Evolutionary conservation across 2,797 vertebrate species (phyloP).

Genomic region (Sebastes alutus): DNA sequence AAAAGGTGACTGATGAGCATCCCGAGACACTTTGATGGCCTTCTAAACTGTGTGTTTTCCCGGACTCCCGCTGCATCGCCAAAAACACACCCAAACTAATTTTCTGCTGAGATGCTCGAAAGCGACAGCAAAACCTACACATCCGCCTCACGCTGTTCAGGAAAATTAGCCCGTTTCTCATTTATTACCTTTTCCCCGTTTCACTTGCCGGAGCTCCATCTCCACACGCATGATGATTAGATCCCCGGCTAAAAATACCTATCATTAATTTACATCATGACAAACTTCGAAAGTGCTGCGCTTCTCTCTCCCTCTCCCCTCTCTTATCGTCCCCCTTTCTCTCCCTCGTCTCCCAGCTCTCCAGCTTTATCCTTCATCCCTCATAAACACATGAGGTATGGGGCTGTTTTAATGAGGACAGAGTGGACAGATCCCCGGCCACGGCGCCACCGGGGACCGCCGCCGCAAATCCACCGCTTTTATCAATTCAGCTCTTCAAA

Average conservation of each 20-base stretch:
- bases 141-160: conserved; percentile 63
- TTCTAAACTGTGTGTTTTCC: conserved; percentile 36
- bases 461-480: conserved; percentile 31
- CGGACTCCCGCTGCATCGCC: conserved; percentile 30
- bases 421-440: conserved; percentile 61
- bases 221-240: conserved; percentile 63
- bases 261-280: conserved; percentile 71
- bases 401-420: conserved; percentile 67
- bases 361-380: conserved; percentile 15
- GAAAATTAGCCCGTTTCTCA: conserved; percentile 65
- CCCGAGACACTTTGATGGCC: conserved; percentile 3
- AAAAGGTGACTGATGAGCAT: conserved; percentile 35
- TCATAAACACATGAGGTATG: conserved; percentile 41
- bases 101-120: conserved; percentile 58
- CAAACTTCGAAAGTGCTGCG: conserved; percentile 54
- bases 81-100: conserved; percentile 35
- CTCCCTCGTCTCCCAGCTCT: background rate
- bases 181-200: conserved; percentile 53
- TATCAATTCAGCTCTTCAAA: conserved; percentile 58
- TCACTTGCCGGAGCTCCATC: conserved; percentile 35
- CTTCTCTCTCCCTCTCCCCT: background rate
- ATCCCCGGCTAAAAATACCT: conserved; percentile 70
- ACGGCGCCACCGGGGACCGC: conserved; percentile 34
- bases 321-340: background rate
- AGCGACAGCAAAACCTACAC: conserved; percentile 46